Evolutionary conservation across 2,888 invertebrate genomes (phyloP).

Genomic region (Phaedon cochleariae): DNA sequence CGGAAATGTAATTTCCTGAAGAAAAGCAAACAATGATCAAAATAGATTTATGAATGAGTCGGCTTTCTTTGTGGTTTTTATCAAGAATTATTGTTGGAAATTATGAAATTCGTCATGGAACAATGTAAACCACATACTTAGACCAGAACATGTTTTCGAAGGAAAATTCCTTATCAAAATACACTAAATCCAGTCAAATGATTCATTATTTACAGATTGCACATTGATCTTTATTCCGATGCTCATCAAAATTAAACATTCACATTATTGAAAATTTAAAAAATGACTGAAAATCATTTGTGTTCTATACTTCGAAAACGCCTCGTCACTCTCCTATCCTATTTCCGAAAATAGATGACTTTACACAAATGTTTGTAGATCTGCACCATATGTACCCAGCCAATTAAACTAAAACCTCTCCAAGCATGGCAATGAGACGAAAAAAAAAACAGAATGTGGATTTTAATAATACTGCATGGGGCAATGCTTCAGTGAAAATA

Average conservation of each 20-base stretch:
- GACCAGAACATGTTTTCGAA: too few relatives aligned
- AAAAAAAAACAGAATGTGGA: slow-evolving; percentile 14
- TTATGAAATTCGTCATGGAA: not conserved
- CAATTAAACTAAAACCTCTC: slow-evolving; percentile 20
- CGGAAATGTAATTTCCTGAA: slow-evolving; percentile 13
- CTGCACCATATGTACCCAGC: slow-evolving; percentile 10
- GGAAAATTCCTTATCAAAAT: too few relatives aligned
- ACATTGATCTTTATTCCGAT: too few relatives aligned
- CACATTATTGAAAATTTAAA: too few relatives aligned
- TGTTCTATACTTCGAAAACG: not conserved
- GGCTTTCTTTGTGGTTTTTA: not conserved
- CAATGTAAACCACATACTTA: too few relatives aligned
- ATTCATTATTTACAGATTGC: too few relatives aligned
- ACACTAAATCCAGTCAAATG: too few relatives aligned
- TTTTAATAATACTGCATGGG: slow-evolving; percentile 29
- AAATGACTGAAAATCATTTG: too few relatives aligned
- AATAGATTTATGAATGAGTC: slow-evolving; percentile 2
- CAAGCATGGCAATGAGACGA: slow-evolving; percentile 12
- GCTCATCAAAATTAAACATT: too few relatives aligned
- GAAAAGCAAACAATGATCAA: not conserved
- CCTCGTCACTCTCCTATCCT: not conserved
- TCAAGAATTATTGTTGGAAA: not conserved
- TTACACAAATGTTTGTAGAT: slow-evolving; percentile 3
- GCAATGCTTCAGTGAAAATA: slow-evolving; percentile 20
- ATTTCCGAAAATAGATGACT: slow-evolving; percentile 18